Percentiles rank a stretch among this genome's conserved stretches.
These are phyloP conservation scores for silkworm (Bombyx mori) DNA, from an alignment of 1,140 invertebrate species.

Conservation along the genomic window DNA sequence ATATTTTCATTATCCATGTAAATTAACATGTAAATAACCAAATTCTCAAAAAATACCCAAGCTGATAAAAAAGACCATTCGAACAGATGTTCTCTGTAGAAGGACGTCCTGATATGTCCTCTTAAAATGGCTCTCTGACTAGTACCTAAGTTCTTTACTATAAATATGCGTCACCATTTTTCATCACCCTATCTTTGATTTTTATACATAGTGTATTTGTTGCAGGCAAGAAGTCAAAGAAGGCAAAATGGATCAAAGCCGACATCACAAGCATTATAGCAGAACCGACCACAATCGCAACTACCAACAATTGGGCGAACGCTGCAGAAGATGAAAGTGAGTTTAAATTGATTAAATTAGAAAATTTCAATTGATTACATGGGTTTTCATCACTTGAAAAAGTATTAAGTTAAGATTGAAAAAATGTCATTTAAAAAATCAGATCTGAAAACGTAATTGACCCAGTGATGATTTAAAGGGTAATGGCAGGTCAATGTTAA, in stretches of 20 bases:
- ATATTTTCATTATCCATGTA: conserved; percentile 8
- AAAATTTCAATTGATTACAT: no score
- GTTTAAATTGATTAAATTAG: conserved; percentile 17
- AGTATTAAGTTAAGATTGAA: no score
- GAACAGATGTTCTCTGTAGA: conserved; percentile 14
- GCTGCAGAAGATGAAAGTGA: conserved; percentile 67
- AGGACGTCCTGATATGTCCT: conserved; percentile 25
- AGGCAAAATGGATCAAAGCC: conserved; percentile 67
- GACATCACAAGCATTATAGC: conserved; percentile 67
- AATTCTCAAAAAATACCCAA: conserved; percentile 2
- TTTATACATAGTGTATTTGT: conserved; percentile 11
- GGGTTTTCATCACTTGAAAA: no score
- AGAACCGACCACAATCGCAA: conserved; percentile 55
- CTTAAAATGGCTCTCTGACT: conserved; percentile 61
- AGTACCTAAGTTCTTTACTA: conserved; percentile 59
- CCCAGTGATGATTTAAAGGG: conserved; percentile 66
- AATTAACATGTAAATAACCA: not conserved
- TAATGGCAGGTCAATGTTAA: conserved; percentile 66
- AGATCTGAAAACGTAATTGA: conserved; percentile 10
- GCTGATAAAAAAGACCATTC: conserved; percentile 12
- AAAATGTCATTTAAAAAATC: no score
- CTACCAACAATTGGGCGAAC: conserved; percentile 62
- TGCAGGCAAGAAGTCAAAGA: conserved; percentile 70
- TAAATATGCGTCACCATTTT: conserved; percentile 54
- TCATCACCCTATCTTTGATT: conserved; percentile 15